Evolutionary conservation across 2,113 vertebrate species (phyloP), one percentile per base, ranked within the genome.

Genomic region (Oenanthe oenanthe): DNA sequence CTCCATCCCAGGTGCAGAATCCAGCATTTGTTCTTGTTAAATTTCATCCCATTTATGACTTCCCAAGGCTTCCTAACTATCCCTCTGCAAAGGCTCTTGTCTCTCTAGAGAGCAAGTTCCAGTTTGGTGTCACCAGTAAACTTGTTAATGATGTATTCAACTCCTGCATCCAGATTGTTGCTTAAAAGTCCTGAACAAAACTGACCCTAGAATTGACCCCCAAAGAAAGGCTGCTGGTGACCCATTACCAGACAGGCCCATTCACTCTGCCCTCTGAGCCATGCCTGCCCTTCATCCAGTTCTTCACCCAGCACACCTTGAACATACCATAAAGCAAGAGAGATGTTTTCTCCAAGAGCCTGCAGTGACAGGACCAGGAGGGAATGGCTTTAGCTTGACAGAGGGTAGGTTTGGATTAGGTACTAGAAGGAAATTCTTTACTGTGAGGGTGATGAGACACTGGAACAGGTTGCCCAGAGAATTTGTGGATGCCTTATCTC

Each of bases 1-100:
- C 8, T 79, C 10, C 6, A 20, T n/a, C 28, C 12, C 10, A 91
- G 61, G 38, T 47, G 17, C 38, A 63, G 26, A 70, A 58, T 74
- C 9, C 0, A 0, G 7, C 5, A 42, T 53, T 63, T 73, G 1
- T 14, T 62, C 29, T 47, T 45, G 9, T 31, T 81, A 48, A 48
- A 71, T 71, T 54, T 81, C 13, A 62, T 25, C 11, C 21, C 13
- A 12, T 32, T 73, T 28, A 45, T 21, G 6, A 62, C 32, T 57
- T 26, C 19, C 17, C n/a, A 63, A 22, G 36, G 16, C 3, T 68
- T 68, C 7, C 11, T 47, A 42, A 6, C 10, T 68, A 29, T n/a
- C 8, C 8, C 10, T 58, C 34, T 74, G 12, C 14, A 50, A 75
- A 36, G 6, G 25, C 10, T 54, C 22, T 65, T 65, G 18, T 54